phyloP scores from a whole-genome alignment of 2,797 vertebrate genomes.

The Sebastes nivosus region DNA sequence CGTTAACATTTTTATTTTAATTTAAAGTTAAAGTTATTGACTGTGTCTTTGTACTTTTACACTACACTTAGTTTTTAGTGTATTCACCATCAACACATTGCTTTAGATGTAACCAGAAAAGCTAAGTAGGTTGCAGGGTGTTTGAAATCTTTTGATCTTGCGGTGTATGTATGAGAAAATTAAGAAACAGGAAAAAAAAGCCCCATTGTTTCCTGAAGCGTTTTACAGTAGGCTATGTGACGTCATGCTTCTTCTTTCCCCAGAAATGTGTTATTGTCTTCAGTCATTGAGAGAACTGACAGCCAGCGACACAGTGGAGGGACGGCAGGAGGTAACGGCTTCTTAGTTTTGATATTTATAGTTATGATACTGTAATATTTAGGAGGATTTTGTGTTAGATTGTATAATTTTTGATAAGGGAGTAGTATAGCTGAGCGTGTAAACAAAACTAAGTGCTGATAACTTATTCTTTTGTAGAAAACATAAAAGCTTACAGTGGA shows the following conservation, averaged over 20 bases:
- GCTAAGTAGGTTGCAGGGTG: too few species aligned
- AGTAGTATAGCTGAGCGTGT: background rate
- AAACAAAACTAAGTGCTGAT: background rate
- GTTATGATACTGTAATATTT: background rate
- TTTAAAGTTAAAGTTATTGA: background rate
- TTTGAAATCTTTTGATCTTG: background rate
- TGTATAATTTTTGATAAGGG: background rate
- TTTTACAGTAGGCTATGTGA: constrained; percentile 32
- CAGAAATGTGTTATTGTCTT: constrained; percentile 31
- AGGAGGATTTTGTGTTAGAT: background rate
- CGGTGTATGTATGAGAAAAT: background rate
- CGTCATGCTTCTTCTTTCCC: constrained; percentile 49
- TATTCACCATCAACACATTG: background rate
- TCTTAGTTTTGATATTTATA: background rate
- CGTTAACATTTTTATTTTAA: too few species aligned
- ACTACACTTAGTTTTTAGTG: background rate
- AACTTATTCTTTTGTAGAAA: background rate
- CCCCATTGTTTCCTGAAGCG: constrained; percentile 24
- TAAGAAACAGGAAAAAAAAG: constrained; percentile 9
- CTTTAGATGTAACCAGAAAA: background rate
- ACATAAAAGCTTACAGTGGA: background rate
- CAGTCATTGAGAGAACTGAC: background rate
- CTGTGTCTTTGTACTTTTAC: background rate
- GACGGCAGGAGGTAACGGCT: constrained; percentile 33
- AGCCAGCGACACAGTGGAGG: background rate